phyloP scores from a whole-genome alignment of 2,113 vertebrate species.

The Gadus macrocephalus region DNA sequence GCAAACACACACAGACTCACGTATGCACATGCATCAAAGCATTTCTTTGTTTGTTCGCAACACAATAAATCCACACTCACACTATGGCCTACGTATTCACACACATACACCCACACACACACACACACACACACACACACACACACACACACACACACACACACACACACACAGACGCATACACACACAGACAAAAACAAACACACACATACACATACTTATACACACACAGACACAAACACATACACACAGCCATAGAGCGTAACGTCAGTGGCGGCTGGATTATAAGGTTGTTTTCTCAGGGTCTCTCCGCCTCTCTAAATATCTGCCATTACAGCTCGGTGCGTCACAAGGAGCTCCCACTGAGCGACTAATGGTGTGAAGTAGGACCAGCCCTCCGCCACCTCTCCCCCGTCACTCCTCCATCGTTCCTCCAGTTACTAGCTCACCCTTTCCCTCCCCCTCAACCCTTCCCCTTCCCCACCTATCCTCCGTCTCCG shows the following conservation, averaged over 20 bases:
- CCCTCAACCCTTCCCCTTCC: not conserved
- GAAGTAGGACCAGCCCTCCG: conserved; percentile 10
- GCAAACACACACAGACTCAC: too few species aligned
- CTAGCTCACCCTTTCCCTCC: not conserved
- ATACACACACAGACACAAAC: too few species aligned
- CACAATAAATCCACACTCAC: too few species aligned
- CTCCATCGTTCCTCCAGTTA: conserved; percentile 8
- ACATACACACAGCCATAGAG: not conserved
- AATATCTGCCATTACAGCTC: conserved; percentile 40
- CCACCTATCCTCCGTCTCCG: conserved; percentile 24
- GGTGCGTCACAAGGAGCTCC: conserved; percentile 41
- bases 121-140: too few species aligned
- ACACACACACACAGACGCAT: too few species aligned
- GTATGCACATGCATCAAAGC: too few species aligned
- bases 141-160: too few species aligned
- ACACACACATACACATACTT: not conserved
- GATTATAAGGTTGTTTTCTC: conserved; percentile 32
- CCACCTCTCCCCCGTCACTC: conserved; percentile 6
- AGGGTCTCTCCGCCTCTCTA: conserved; percentile 33
- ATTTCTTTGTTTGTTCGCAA: too few species aligned
- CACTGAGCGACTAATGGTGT: conserved; percentile 47
- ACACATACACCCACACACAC: too few species aligned
- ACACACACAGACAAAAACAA: too few species aligned
- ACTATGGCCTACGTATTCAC: too few species aligned
- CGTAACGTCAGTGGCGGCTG: conserved; percentile 7